These are phyloP conservation scores for Tillus elongatus DNA, from an alignment of 2,888 invertebrate genomes.

Conservation along the genomic window DNA sequence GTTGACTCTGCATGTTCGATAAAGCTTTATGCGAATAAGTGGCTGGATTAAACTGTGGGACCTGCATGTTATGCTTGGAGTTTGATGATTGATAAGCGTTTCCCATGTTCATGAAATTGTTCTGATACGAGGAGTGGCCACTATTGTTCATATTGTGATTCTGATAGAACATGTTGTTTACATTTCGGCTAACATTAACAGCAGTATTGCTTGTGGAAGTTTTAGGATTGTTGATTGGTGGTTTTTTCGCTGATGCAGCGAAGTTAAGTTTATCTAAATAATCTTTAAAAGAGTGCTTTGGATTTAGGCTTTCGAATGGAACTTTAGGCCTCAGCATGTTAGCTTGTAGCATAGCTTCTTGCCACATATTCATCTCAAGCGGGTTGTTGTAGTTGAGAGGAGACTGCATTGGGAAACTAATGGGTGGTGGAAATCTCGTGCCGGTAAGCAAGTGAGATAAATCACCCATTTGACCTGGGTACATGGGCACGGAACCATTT, in stretches of 20 bases:
- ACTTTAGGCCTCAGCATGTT: constrained; percentile 32
- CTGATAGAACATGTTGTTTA: constrained; percentile 21
- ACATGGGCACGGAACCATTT: constrained; percentile 42
- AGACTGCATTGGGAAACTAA: constrained; percentile 36
- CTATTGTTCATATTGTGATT: constrained; percentile 19
- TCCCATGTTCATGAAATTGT: constrained; percentile 29
- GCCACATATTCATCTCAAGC: constrained; percentile 58
- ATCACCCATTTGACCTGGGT: constrained; percentile 42
- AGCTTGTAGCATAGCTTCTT: constrained; percentile 52
- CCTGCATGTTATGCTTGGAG: constrained; percentile 28
- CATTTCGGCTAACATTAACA: constrained; percentile 14
- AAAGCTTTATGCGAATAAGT: constrained; percentile 24
- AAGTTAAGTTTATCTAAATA: constrained; percentile 24
- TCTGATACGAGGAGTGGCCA: constrained; percentile 25
- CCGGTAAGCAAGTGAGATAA: constrained; percentile 45
- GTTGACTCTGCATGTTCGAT: neutral
- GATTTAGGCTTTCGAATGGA: constrained; percentile 28
- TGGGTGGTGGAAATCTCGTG: constrained; percentile 42
- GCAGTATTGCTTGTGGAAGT: constrained; percentile 8
- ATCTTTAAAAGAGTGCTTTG: constrained; percentile 22
- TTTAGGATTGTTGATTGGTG: constrained; percentile 13
- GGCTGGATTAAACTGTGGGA: constrained; percentile 31
- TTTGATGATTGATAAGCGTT: constrained; percentile 24
- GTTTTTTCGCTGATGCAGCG: constrained; percentile 12
- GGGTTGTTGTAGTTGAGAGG: constrained; percentile 48